Conservation (phyloP, 1,140 invertebrate species). For the Zaprionus davidi region DNA sequence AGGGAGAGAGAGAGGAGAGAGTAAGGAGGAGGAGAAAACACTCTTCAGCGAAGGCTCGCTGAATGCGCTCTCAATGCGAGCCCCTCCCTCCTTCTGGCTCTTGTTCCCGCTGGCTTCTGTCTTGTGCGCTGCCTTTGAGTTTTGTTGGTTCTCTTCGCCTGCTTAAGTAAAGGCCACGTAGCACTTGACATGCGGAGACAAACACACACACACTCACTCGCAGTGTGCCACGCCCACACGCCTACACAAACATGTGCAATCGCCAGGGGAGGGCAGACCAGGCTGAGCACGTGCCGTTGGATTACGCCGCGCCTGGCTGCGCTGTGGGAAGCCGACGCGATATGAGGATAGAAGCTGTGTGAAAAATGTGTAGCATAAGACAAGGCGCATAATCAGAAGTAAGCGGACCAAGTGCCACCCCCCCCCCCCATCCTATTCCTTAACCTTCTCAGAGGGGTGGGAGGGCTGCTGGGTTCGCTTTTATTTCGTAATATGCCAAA, state of each 20-base stretch:
- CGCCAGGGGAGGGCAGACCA: not conserved
- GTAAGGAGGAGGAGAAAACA: not conserved
- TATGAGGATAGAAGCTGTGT: constrained; percentile 61
- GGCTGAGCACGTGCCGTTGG: constrained; percentile 58
- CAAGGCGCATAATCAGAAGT: constrained; percentile 81
- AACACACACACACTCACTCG: constrained; percentile 11
- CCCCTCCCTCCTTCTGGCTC: not conserved
- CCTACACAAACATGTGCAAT: constrained; percentile 2
- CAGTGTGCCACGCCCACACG: constrained; percentile 9
- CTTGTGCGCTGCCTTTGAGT: constrained; percentile 13
- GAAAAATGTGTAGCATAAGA: constrained; percentile 80
- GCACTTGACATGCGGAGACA: constrained; percentile 56
- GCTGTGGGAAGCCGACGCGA: constrained; percentile 35
- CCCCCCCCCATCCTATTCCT: not conserved
- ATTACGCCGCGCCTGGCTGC: constrained; percentile 61
- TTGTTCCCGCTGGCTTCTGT: not conserved
- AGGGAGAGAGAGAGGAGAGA: constrained; percentile 5
- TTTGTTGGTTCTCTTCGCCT: constrained; percentile 26
- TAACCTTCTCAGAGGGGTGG: not conserved
- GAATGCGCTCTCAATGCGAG: constrained; percentile 17
- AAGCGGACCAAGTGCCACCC: constrained; percentile 43
- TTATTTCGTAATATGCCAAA: constrained; percentile 11
- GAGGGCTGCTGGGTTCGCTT: constrained; percentile 7
- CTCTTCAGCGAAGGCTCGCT: constrained; percentile 20
- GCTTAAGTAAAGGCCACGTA: constrained; percentile 57